These are phyloP conservation scores for Eciton burchellii DNA, from an alignment of 1,140 invertebrate species.

Conservation along the genomic window DNA sequence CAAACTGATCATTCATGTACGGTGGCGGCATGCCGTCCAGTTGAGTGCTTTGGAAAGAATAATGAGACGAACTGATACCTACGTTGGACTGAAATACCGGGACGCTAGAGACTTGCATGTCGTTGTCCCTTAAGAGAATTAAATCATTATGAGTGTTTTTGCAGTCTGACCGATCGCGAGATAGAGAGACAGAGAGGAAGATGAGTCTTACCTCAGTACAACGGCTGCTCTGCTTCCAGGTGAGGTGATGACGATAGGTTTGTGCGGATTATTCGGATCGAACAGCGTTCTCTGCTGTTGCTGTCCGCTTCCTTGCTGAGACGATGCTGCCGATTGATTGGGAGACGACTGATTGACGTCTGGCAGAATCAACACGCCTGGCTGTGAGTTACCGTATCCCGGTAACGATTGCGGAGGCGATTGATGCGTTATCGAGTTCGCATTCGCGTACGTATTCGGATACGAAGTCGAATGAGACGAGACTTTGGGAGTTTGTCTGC, in stretches of 20 bases:
- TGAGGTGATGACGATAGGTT: conserved; percentile 88
- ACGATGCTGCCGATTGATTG: conserved; percentile 60
- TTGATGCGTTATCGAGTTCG: conserved; percentile 68
- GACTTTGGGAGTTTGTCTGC: conserved; percentile 76
- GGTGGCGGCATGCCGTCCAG: conserved; percentile 75
- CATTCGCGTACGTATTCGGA: conserved; percentile 71
- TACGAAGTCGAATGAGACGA: conserved; percentile 60
- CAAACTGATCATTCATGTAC: conserved; percentile 85
- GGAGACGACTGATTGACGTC: conserved; percentile 78
- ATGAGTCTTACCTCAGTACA: conserved; percentile 74
- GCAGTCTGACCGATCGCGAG: conserved; percentile 21
- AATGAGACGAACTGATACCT: conserved; percentile 69
- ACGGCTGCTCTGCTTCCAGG: conserved; percentile 80
- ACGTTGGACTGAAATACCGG: conserved; percentile 78
- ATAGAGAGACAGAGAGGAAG: neutral
- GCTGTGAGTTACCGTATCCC: conserved; percentile 74
- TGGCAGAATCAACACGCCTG: conserved; percentile 82
- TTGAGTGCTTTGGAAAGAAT: conserved; percentile 76
- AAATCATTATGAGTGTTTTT: conserved; percentile 4
- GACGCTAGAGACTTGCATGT: conserved; percentile 75
- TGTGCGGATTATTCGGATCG: conserved; percentile 90
- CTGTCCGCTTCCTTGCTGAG: conserved; percentile 45
- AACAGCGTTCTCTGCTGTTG: conserved; percentile 86
- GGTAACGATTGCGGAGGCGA: conserved; percentile 71
- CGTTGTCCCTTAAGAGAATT: conserved; percentile 77